phyloP scores from a whole-genome alignment of 1,140 invertebrate species.

The Drosophila rufa region DNA sequence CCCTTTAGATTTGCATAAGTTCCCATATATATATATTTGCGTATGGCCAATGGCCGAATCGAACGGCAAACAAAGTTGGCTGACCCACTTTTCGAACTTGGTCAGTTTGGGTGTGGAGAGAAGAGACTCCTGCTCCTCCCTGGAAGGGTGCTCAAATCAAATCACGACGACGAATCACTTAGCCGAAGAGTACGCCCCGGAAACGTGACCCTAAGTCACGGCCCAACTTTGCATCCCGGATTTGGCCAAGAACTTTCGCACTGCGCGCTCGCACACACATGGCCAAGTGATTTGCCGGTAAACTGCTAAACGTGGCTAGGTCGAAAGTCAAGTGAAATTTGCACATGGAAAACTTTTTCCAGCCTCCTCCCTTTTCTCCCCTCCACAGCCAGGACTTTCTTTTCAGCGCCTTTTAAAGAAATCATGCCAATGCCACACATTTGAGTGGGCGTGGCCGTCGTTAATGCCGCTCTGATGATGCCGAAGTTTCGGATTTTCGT shows the following conservation, averaged over 20 bases:
- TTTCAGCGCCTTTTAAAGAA: conserved; percentile 59
- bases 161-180: conserved; percentile 82
- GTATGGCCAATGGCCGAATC: conserved; percentile 53
- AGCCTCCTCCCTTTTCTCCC: neutral
- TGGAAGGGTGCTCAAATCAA: conserved; percentile 57
- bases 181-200: conserved; percentile 56
- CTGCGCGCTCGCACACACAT: conserved; percentile 32
- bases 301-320: conserved; percentile 74
- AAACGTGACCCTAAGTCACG: conserved; percentile 66
- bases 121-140: conserved; percentile 26
- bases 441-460: conserved; percentile 31
- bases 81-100: conserved; percentile 61
- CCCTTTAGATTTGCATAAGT: conserved; percentile 52
- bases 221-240: conserved; percentile 62
- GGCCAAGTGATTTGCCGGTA: conserved; percentile 77
- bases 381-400: conserved; percentile 1
- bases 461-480: conserved; percentile 55
- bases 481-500: conserved; percentile 46
- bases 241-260: conserved; percentile 26
- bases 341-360: conserved; percentile 63
- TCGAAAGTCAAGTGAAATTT: conserved; percentile 68
- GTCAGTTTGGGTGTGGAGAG: conserved; percentile 1
- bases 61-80: conserved; percentile 59
- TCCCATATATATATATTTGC: conserved; percentile 8
- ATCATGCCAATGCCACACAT: conserved; percentile 65